Percentiles rank a stretch among this genome's conserved stretches.
Evolutionary conservation across 2,113 vertebrate species (phyloP).

Genomic region (Syngnathus typhle): DNA sequence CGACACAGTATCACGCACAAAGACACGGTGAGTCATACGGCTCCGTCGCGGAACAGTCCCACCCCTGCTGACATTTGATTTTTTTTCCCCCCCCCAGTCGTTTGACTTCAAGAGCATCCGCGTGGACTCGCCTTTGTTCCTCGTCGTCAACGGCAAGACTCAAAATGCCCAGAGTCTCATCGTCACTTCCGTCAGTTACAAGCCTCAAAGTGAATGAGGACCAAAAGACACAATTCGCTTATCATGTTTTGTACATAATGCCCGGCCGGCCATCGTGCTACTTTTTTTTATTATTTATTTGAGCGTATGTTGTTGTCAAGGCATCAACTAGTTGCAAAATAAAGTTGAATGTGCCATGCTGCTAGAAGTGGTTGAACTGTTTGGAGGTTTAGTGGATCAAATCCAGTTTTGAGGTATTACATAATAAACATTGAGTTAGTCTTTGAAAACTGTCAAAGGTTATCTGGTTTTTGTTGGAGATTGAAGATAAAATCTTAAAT

Average conservation of each 20-base stretch:
- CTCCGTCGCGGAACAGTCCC: not conserved
- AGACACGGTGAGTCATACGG: slow-evolving; percentile 69
- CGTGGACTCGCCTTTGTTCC: slow-evolving; percentile 79
- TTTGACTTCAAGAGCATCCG: slow-evolving; percentile 81
- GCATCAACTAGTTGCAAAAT: not conserved
- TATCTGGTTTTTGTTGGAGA: no score
- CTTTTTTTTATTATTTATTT: not conserved
- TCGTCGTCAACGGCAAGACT: slow-evolving; percentile 85
- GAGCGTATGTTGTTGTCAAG: not conserved
- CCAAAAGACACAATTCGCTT: not conserved
- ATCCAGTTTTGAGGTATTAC: not conserved
- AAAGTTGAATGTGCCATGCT: not conserved
- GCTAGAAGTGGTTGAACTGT: not conserved
- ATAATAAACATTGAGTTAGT: not conserved
- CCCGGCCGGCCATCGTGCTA: not conserved
- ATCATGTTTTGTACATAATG: not conserved
- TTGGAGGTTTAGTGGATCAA: not conserved
- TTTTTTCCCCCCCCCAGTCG: slow-evolving; percentile 44
- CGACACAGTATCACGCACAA: slow-evolving; percentile 78
- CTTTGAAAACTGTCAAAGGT: no score
- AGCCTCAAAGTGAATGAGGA: slow-evolving; percentile 76
- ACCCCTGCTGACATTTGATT: not conserved
- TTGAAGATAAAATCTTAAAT: no score
- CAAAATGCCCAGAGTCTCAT: slow-evolving; percentile 79
- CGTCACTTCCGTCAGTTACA: slow-evolving; percentile 76